phyloP scores from a whole-genome alignment of 2,797 vertebrate species.

The Catharus ustulatus region DNA sequence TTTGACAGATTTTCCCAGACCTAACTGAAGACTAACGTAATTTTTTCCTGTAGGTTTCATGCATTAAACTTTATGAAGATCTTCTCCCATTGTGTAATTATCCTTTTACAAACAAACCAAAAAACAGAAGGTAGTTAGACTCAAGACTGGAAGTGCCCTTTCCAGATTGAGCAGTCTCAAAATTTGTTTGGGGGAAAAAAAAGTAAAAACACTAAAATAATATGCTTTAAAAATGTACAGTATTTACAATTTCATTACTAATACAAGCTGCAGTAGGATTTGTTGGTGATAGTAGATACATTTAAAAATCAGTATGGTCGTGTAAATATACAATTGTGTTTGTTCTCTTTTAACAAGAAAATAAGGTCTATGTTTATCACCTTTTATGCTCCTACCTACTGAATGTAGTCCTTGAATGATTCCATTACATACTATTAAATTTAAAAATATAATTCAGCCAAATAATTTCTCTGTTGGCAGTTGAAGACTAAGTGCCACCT shows the following conservation, averaged over 20 bases:
- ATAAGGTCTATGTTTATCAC: not conserved
- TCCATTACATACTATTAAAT: not conserved
- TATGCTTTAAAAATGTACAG: not conserved
- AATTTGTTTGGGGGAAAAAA: not conserved
- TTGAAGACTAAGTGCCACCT: not conserved
- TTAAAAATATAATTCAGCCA: not conserved
- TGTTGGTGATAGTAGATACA: not conserved
- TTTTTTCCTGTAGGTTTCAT: conserved; percentile 1
- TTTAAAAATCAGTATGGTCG: not conserved
- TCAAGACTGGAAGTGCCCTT: not conserved
- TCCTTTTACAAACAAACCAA: not conserved
- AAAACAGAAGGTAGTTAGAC: not conserved
- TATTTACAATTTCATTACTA: not conserved
- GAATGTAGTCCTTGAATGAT: not conserved
- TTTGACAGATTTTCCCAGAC: not conserved
- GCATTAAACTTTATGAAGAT: not conserved
- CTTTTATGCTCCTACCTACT: not conserved
- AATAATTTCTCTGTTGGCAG: not conserved
- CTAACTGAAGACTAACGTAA: not conserved
- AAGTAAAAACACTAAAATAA: not conserved
- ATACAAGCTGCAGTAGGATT: not conserved
- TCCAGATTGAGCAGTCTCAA: not conserved
- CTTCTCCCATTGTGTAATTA: not conserved
- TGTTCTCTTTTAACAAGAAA: not conserved
- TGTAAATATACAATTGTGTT: not conserved